phyloP scores from a whole-genome alignment of 2,888 invertebrate genomes.

The Imbricaverruca yamaguchii region DNA sequence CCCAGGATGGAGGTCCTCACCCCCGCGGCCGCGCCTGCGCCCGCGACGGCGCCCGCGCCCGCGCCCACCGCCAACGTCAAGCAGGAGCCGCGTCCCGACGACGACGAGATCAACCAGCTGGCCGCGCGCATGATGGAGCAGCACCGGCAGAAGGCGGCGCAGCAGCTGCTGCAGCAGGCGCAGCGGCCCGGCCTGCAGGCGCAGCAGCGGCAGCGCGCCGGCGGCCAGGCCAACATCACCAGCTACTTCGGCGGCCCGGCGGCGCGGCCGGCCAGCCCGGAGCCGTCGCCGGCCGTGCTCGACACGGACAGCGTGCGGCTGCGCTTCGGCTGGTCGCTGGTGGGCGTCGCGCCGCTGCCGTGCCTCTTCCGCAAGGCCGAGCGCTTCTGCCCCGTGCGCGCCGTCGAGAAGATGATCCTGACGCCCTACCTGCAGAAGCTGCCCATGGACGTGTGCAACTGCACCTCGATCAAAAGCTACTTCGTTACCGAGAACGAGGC shows the following conservation, averaged over 20 bases:
- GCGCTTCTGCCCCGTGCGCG: constrained; percentile 58
- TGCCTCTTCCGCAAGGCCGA: constrained; percentile 64
- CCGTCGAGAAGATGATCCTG: constrained; percentile 83
- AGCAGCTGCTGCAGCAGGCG: constrained; percentile 33
- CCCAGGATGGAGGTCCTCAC: too few species aligned
- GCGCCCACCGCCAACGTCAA: constrained; percentile 47
- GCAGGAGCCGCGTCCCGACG: constrained; percentile 64
- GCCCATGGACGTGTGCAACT: constrained; percentile 82
- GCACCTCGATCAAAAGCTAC: constrained; percentile 84
- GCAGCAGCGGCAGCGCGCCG: constrained; percentile 33
- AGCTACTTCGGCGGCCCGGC: constrained; percentile 31
- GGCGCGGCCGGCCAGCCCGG: constrained; percentile 40
- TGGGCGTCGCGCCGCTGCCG: constrained; percentile 72
- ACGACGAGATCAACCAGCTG: constrained; percentile 76
- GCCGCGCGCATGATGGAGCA: constrained; percentile 81
- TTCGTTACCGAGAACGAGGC: constrained; percentile 88
- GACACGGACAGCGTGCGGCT: constrained; percentile 45
- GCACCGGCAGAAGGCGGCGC: constrained; percentile 55
- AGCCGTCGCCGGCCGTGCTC: constrained; percentile 33
- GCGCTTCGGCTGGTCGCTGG: constrained; percentile 81
- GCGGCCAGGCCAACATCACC: constrained; percentile 33
- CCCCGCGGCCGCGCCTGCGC: too few species aligned
- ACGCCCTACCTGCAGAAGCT: constrained; percentile 81
- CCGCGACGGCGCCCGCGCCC: background rate
- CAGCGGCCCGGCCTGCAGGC: constrained; percentile 42